These are phyloP conservation scores for Entomobrya multifasciata DNA, from an alignment of 2,888 invertebrate species.

Conservation along the genomic window DNA sequence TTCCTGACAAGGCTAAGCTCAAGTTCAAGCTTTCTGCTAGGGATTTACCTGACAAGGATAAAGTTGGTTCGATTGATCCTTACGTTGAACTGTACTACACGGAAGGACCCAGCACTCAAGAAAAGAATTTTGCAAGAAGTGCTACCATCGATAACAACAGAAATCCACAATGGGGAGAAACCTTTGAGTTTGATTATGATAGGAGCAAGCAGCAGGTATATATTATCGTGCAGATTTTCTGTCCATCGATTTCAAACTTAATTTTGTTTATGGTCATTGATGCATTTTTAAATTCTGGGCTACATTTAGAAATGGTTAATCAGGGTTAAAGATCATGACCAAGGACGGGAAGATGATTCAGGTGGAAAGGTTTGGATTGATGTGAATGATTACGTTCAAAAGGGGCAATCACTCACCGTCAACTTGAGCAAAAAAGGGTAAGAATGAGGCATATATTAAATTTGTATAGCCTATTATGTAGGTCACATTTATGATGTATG, in stretches of 20 bases:
- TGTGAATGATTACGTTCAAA: constrained; percentile 69
- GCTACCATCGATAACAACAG: constrained; percentile 63
- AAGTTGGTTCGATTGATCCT: constrained; percentile 69
- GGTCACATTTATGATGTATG: background rate
- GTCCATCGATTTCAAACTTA: background rate
- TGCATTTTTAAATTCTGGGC: background rate
- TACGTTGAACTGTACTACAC: constrained; percentile 71
- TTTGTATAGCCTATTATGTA: too few relatives aligned
- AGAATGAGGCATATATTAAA: background rate
- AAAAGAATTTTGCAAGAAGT: constrained; percentile 64
- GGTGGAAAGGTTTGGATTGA: constrained; percentile 73
- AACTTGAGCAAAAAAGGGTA: constrained; percentile 75
- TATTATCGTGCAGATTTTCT: background rate
- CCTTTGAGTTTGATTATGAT: constrained; percentile 73
- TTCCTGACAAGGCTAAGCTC: constrained; percentile 65
- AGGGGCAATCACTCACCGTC: constrained; percentile 64
- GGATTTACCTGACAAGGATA: constrained; percentile 74
- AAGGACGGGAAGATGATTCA: constrained; percentile 70
- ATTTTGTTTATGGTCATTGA: background rate
- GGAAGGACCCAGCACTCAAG: constrained; percentile 65
- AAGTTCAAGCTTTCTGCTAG: constrained; percentile 72
- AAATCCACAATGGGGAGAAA: constrained; percentile 72
- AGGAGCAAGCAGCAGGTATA: constrained; percentile 69
- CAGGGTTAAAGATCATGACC: constrained; percentile 71
- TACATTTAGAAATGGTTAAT: constrained; percentile 72